Percentiles rank a stretch among this genome's conserved stretches.
These are phyloP conservation scores for Pipistrellus pipistrellus DNA, from an alignment of 2,797 vertebrate genomes.

Conservation along the genomic window DNA sequence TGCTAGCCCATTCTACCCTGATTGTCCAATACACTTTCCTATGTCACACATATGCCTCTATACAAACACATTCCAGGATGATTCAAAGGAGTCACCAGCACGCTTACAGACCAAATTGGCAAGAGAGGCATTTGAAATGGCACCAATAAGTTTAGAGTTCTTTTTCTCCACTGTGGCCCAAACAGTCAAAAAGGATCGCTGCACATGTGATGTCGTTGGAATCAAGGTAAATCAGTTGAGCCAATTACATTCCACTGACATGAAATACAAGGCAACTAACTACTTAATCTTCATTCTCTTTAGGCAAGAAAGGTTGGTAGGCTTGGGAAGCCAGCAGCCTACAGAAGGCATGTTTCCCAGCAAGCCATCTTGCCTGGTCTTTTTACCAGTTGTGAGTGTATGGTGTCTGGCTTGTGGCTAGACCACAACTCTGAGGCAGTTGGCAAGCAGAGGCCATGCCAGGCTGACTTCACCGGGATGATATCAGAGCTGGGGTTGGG, in stretches of 20 bases:
- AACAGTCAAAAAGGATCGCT: background rate
- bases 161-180: background rate
- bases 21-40: background rate
- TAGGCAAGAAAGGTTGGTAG: background rate
- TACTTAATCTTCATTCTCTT: background rate
- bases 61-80: background rate
- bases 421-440: slow-evolving; percentile 44
- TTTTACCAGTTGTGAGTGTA: slow-evolving; percentile 14
- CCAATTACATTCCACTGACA: background rate
- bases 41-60: background rate
- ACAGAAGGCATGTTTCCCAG: background rate
- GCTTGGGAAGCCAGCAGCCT: background rate
- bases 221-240: background rate
- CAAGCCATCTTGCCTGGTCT: background rate
- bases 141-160: background rate
- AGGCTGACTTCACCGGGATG: slow-evolving; percentile 63
- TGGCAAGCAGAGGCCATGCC: background rate
- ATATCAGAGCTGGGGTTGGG: background rate
- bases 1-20: background rate
- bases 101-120: background rate
- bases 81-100: background rate
- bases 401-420: slow-evolving; percentile 49
- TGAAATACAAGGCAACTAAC: background rate
- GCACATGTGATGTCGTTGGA: background rate
- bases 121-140: background rate